Conservation (phyloP, 2,113 vertebrate genomes). For the Spizaetus ornatus region DNA sequence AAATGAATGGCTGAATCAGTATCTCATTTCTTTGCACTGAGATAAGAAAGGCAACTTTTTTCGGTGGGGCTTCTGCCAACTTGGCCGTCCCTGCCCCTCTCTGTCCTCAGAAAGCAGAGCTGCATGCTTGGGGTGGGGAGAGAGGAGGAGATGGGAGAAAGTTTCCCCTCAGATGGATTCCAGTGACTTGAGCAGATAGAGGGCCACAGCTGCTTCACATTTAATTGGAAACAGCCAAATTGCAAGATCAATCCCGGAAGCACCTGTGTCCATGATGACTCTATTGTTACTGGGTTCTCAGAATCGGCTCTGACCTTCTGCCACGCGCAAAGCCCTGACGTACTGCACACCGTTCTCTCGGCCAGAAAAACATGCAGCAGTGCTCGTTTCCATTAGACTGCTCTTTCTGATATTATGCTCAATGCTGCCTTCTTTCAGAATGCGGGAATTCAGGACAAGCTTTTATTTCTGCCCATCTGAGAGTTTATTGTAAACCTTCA, state of each 20-base stretch:
- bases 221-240: slow-evolving; percentile 70
- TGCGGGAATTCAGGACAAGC: neutral
- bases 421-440: neutral
- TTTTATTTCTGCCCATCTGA: neutral
- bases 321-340: neutral
- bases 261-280: slow-evolving; percentile 73
- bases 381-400: neutral
- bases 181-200: slow-evolving; percentile 54
- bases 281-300: slow-evolving; percentile 56
- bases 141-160: neutral
- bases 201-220: slow-evolving; percentile 73
- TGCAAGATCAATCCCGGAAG: slow-evolving; percentile 68
- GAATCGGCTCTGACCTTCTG: slow-evolving; percentile 1
- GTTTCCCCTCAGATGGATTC: slow-evolving; percentile 46
- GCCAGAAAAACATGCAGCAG: neutral
- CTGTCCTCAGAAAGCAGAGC: neutral
- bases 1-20: slow-evolving; percentile 20
- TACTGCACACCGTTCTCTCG: neutral
- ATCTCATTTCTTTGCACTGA: slow-evolving; percentile 30
- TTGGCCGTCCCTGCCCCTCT: slow-evolving; percentile 1
- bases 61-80: slow-evolving; percentile 3
- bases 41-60: slow-evolving; percentile 18
- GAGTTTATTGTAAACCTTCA: neutral
- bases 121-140: neutral
- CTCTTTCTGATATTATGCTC: neutral